These are phyloP conservation scores for Astreopora myriophthalma DNA, from an alignment of 64 coral and sea anemone species.

Conservation along the genomic window DNA sequence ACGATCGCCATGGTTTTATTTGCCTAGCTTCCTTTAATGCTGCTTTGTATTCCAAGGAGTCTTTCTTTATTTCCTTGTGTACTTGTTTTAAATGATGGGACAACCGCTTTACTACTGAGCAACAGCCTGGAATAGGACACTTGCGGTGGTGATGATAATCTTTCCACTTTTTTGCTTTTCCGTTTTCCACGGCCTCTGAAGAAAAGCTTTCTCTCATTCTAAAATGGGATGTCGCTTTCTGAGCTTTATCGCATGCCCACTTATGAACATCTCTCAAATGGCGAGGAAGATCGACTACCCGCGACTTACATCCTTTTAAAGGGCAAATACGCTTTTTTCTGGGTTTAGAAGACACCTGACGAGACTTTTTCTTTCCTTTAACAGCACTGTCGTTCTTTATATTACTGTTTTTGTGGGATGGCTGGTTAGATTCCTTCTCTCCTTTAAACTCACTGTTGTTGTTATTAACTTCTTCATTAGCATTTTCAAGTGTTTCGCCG, in stretches of 20 bases:
- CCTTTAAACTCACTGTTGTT: too few species aligned
- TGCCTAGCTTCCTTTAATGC: not conserved
- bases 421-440: too few species aligned
- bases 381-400: too few species aligned
- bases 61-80: constrained; percentile 25
- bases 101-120: constrained; percentile 13
- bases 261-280: not conserved
- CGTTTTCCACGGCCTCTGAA: not conserved
- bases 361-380: not conserved
- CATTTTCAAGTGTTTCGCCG: too few species aligned
- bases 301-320: constrained; percentile 1
- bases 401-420: too few species aligned
- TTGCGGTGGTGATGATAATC: not conserved
- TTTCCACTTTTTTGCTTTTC: not conserved
- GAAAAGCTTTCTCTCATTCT: not conserved
- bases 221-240: not conserved
- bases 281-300: not conserved
- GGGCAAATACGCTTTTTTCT: not conserved
- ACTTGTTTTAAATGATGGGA: constrained; percentile 8
- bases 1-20: not conserved
- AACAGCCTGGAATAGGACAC: constrained; percentile 10
- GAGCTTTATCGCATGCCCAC: not conserved
- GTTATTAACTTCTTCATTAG: too few species aligned
- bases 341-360: too few species aligned
- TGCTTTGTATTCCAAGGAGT: not conserved